Evolutionary conservation across 2,888 invertebrate genomes (phyloP).

Genomic region (Hydroisotoma schaefferi): DNA sequence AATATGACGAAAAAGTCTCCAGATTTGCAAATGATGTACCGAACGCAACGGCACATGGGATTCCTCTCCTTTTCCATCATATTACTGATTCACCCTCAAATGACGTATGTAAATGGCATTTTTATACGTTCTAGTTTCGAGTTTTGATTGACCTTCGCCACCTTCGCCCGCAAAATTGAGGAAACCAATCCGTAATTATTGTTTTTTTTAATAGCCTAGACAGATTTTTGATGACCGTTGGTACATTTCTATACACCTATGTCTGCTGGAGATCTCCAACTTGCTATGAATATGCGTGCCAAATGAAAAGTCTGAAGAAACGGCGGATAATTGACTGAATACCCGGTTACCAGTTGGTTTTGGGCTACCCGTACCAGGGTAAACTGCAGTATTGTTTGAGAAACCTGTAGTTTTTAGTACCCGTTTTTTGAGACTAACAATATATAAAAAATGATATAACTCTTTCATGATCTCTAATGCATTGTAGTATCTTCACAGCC

Average conservation of each 20-base stretch:
- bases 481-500: too few species aligned
- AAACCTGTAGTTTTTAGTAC: too few species aligned
- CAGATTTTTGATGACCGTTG: constrained; percentile 18
- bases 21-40: constrained; percentile 24
- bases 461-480: too few species aligned
- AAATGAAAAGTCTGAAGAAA: constrained; percentile 29
- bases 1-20: constrained; percentile 34
- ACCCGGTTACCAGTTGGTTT: too few species aligned
- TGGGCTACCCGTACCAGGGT: too few species aligned
- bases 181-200: background rate
- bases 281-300: constrained; percentile 30
- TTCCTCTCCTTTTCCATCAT: constrained; percentile 33
- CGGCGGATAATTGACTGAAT: too few species aligned
- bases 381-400: too few species aligned
- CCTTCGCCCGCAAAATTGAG: too few species aligned
- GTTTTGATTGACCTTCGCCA: too few species aligned
- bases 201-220: constrained; percentile 28
- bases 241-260: constrained; percentile 20
- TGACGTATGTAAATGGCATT: constrained; percentile 27
- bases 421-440: too few species aligned
- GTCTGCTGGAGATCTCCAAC: constrained; percentile 26
- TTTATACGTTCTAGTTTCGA: background rate
- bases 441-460: too few species aligned
- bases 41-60: constrained; percentile 41
- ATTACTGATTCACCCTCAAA: constrained; percentile 29